Evolutionary conservation across 1,140 invertebrate species (phyloP).

Genomic region (Heliconius hermathena): DNA sequence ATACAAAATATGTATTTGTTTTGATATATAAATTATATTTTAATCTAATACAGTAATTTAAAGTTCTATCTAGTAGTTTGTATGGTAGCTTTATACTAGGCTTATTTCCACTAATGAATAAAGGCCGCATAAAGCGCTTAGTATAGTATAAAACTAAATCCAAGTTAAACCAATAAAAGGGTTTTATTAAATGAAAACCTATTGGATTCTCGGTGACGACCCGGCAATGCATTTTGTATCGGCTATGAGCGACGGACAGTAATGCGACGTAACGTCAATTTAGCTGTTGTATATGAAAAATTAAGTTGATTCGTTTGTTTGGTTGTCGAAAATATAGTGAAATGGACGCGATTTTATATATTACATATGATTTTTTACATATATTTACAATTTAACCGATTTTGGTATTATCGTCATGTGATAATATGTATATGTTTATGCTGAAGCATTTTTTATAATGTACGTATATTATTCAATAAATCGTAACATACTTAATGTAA

Average conservation of each 20-base stretch:
- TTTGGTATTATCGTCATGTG: background rate
- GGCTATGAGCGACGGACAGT: slow-evolving; percentile 48
- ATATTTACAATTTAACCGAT: background rate
- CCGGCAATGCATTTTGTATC: slow-evolving; percentile 62
- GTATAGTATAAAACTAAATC: slow-evolving; percentile 69
- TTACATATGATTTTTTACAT: background rate
- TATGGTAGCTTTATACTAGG: slow-evolving; percentile 28
- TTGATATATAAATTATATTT: background rate
- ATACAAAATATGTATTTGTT: slow-evolving; percentile 28
- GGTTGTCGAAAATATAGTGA: background rate
- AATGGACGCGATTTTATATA: background rate
- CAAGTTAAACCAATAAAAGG: slow-evolving; percentile 79
- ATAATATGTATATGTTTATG: background rate
- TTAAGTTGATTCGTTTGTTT: background rate
- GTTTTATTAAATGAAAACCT: slow-evolving; percentile 79
- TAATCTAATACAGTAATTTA: slow-evolving; percentile 3
- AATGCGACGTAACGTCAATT: slow-evolving; percentile 18
- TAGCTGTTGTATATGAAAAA: background rate
- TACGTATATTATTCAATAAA: background rate
- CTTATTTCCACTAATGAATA: slow-evolving; percentile 39
- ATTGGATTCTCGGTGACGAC: slow-evolving; percentile 69
- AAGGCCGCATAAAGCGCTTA: slow-evolving; percentile 54
- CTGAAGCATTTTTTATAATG: background rate
- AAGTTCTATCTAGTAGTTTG: slow-evolving; percentile 18
- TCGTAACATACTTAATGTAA: too few relatives aligned